phyloP scores from a whole-genome alignment of 2,888 invertebrate genomes.

The Teinopalpus imperialis region DNA sequence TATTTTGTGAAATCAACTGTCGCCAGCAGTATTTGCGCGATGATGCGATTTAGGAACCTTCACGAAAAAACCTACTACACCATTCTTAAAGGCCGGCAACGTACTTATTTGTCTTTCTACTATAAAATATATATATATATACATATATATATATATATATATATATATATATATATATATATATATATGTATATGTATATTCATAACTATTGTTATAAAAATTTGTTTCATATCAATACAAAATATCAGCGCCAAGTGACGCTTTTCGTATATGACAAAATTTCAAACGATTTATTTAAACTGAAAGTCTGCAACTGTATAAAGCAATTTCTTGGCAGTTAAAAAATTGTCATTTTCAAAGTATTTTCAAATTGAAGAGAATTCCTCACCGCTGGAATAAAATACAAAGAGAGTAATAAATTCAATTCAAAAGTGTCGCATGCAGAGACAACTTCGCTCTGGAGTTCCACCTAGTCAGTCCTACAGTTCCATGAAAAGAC shows the following conservation, averaged over 20 bases:
- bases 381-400: background rate
- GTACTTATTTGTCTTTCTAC: too few species aligned
- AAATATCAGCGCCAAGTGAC: background rate
- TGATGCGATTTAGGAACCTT: too few species aligned
- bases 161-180: too few species aligned
- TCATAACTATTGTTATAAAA: too few species aligned
- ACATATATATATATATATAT: too few species aligned
- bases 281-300: background rate
- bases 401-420: slow-evolving; percentile 13
- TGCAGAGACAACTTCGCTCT: slow-evolving; percentile 8
- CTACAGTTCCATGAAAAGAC: background rate
- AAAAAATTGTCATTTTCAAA: slow-evolving; percentile 9
- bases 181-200: too few species aligned
- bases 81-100: too few species aligned
- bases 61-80: too few species aligned
- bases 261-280: background rate
- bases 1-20: too few species aligned
- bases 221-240: too few species aligned
- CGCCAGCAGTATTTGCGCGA: too few species aligned
- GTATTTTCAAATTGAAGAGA: slow-evolving; percentile 1
- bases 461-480: background rate
- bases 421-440: slow-evolving; percentile 11
- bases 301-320: background rate
- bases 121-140: too few species aligned
- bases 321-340: background rate